These are phyloP conservation scores for Gisinianus flammeolus DNA, from an alignment of 2,888 invertebrate species.

Conservation along the genomic window DNA sequence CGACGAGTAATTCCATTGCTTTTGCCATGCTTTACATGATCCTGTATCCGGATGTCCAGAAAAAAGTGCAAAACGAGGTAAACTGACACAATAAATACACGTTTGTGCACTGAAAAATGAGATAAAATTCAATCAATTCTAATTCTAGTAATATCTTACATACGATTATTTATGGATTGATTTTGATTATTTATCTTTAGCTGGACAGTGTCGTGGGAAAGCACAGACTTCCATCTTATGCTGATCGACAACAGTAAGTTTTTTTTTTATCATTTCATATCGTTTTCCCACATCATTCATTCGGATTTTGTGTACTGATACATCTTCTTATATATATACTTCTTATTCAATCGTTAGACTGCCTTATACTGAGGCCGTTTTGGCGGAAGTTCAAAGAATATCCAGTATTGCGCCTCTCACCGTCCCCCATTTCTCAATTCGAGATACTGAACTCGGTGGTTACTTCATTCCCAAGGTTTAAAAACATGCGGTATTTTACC, in stretches of 20 bases:
- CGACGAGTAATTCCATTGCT: slow-evolving; percentile 52
- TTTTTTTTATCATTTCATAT: no score
- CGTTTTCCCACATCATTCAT: not conserved
- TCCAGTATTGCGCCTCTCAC: slow-evolving; percentile 64
- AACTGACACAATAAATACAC: no score
- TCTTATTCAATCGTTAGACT: slow-evolving; percentile 61
- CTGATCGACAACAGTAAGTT: slow-evolving; percentile 42
- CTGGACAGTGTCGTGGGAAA: slow-evolving; percentile 45
- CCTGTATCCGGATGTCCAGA: slow-evolving; percentile 49
- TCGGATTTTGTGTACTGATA: not conserved
- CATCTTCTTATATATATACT: not conserved
- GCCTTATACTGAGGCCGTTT: slow-evolving; percentile 67
- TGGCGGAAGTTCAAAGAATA: slow-evolving; percentile 65
- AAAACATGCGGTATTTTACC: not conserved
- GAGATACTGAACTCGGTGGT: slow-evolving; percentile 66
- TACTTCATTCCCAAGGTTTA: slow-evolving; percentile 66
- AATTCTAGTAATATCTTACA: no score
- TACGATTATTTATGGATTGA: no score
- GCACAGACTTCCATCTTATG: slow-evolving; percentile 39
- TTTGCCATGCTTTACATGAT: slow-evolving; percentile 51
- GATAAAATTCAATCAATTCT: no score
- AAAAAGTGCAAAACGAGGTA: no score
- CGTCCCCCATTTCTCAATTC: slow-evolving; percentile 66
- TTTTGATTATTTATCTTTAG: no score
- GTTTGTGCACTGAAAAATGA: no score